Evolutionary conservation across 2,113 vertebrate genomes (phyloP), one percentile per base, ranked within the genome.

Genomic region (Bufo bufo): DNA sequence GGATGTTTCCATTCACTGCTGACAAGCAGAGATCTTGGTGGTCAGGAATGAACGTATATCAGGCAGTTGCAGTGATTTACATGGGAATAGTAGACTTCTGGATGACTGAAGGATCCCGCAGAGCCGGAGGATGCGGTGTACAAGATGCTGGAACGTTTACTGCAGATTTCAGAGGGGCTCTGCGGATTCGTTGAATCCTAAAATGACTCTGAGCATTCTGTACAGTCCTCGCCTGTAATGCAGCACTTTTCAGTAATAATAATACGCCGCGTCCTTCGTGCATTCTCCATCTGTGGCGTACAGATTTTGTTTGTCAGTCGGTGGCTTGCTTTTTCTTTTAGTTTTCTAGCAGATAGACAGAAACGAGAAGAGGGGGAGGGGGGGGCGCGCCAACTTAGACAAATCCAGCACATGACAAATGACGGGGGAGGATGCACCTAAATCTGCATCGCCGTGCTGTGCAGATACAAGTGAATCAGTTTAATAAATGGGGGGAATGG

Each of bases 161-260:
- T 52, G 77, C 77, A 79, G 49, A 33, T 79, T 79, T 79, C 77
- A 14, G 50, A 79, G 71, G 13, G 23, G 50, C 52, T 54, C 13
- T 58, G 77, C 52, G 23, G 77, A 80, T 59, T 80, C 33, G 12
- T 56, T 43, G 50, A 43, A 80, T 80, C 50, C 78, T 80, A 13
- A 43, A 58, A 80, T 80, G 72, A 75, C 72, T 74, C 43, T 0
- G 45, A 74, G 71, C 71, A 9, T 74, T 74, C 8, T 47, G 45
- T 19, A 49, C 8, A 19, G 8, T 75, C 72, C 45, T 50, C 4
- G 72, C 72, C 45, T 50, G 72, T 50, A 49, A 75, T 75, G 72
- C 72, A 75, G 72, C 17, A 75, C 45, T 50, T 75, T 20, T 75
- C 9, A 20, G 17, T 50, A 75, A 49, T 75, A 75, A 49, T 75